Conservation (phyloP, 2,113 vertebrate species). For the Corythoichthys intestinalis region DNA sequence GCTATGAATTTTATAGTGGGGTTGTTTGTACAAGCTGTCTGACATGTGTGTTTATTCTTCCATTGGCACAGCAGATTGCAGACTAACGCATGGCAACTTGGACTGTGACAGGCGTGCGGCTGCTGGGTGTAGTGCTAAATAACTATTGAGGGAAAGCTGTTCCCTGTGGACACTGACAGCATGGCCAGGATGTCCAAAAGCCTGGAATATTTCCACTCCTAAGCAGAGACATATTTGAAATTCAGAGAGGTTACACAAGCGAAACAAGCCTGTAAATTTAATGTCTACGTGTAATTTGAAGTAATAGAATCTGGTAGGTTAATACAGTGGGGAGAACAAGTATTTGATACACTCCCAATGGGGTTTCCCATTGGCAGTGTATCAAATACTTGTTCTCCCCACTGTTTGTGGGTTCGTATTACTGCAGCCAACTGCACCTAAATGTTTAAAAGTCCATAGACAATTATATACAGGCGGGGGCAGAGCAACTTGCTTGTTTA, state of each 20-base stretch:
- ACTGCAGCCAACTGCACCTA: too few species aligned
- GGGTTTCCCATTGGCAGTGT: too few species aligned
- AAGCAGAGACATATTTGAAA: background rate
- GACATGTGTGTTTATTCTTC: slow-evolving; percentile 43
- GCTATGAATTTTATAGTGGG: slow-evolving; percentile 22
- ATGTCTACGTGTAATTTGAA: too few species aligned
- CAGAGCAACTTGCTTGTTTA: too few species aligned
- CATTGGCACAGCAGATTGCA: slow-evolving; percentile 32
- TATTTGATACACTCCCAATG: too few species aligned
- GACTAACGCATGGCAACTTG: slow-evolving; percentile 43
- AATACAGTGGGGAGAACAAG: too few species aligned
- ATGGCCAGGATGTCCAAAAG: slow-evolving; percentile 36
- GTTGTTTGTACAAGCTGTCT: slow-evolving; percentile 5
- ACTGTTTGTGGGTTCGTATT: too few species aligned
- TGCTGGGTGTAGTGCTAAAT: slow-evolving; percentile 46
- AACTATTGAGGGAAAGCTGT: slow-evolving; percentile 59
- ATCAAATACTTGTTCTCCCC: too few species aligned
- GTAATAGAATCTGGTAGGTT: too few species aligned
- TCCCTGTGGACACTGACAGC: slow-evolving; percentile 40
- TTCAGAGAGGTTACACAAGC: background rate
- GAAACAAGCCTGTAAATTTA: background rate
- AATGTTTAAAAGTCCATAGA: too few species aligned
- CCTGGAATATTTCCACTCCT: slow-evolving; percentile 35
- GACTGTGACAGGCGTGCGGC: slow-evolving; percentile 16
- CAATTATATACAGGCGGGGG: too few species aligned